Percentiles rank a stretch among this genome's conserved stretches.
These are phyloP conservation scores for Brassicogethes aeneus DNA, from an alignment of 2,888 invertebrate species.

Conservation along the genomic window DNA sequence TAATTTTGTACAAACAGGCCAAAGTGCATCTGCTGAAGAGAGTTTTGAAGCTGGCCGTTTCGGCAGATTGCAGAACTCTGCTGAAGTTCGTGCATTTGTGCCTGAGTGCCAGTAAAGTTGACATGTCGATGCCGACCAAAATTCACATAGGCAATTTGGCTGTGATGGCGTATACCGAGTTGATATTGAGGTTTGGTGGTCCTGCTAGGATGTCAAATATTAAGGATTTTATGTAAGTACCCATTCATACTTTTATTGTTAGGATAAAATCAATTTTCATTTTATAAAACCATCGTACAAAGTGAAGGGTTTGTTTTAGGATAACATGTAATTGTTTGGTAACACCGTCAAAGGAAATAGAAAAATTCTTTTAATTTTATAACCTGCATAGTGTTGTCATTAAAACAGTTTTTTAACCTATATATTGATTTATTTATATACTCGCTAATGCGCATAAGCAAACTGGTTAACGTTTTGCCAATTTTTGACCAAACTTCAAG, in stretches of 20 bases:
- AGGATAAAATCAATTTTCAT: neutral
- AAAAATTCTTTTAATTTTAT: too few relatives aligned
- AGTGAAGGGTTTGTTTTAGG: too few relatives aligned
- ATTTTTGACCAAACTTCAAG: too few relatives aligned
- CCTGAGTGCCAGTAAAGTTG: constrained; percentile 45
- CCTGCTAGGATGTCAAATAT: constrained; percentile 33
- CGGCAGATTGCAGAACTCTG: constrained; percentile 52
- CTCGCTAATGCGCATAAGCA: too few relatives aligned
- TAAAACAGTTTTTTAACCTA: too few relatives aligned
- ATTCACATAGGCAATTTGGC: constrained; percentile 58
- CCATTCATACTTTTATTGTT: neutral
- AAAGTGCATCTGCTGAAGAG: constrained; percentile 47
- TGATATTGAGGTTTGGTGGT: constrained; percentile 39
- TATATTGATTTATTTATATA: too few relatives aligned
- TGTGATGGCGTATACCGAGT: constrained; percentile 55
- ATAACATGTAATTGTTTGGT: too few relatives aligned
- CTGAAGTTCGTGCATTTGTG: constrained; percentile 51
- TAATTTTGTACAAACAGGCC: constrained; percentile 66
- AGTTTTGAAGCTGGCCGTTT: constrained; percentile 50
- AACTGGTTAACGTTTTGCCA: too few relatives aligned
- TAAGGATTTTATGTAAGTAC: constrained; percentile 46
- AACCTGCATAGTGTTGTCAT: too few relatives aligned
- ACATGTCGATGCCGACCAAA: constrained; percentile 51
- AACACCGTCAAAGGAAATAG: too few relatives aligned
- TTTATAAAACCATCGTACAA: too few relatives aligned